A percentile compares a stretch with the other conserved stretches of the same genome.
Conservation (phyloP, 2,888 invertebrate genomes). For the Dolichopus griseipennis region DNA sequence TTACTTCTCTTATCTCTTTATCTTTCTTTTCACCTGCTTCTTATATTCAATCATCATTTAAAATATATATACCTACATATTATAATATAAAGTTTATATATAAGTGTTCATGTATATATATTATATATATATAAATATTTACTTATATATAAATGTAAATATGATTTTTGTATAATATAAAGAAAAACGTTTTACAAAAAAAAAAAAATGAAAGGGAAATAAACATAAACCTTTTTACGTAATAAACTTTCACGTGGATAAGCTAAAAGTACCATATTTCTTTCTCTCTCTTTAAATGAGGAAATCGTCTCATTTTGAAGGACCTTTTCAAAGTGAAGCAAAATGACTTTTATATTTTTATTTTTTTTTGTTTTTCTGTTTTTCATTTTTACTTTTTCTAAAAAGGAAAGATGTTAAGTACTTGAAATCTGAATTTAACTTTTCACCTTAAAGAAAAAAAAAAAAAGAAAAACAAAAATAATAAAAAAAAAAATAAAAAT, state of each 20-base stretch:
- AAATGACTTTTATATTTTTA: background rate
- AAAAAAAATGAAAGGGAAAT: background rate
- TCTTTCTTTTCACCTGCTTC: no score
- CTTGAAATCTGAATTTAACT: slow-evolving; percentile 4
- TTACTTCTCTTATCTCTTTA: no score
- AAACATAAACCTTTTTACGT: slow-evolving; percentile 4
- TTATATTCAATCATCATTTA: no score
- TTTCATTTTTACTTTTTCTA: background rate
- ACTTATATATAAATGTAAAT: no score
- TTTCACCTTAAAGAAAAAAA: background rate
- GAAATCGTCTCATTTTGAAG: slow-evolving; percentile 3
- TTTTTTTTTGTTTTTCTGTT: background rate
- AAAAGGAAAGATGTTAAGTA: slow-evolving; percentile 2
- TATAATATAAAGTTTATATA: no score
- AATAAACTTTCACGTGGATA: slow-evolving; percentile 6
- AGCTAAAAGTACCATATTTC: slow-evolving; percentile 3
- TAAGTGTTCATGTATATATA: no score
- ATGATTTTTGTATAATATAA: no score
- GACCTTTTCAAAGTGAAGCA: background rate
- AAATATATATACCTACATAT: no score
- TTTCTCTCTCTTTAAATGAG: background rate
- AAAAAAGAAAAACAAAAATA: background rate
- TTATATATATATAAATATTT: no score
- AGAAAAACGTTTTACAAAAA: no score
- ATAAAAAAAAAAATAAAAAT: no score